phyloP scores from a whole-genome alignment of 2,113 vertebrate species.

The Rhegmatorhina hoffmannsi region DNA sequence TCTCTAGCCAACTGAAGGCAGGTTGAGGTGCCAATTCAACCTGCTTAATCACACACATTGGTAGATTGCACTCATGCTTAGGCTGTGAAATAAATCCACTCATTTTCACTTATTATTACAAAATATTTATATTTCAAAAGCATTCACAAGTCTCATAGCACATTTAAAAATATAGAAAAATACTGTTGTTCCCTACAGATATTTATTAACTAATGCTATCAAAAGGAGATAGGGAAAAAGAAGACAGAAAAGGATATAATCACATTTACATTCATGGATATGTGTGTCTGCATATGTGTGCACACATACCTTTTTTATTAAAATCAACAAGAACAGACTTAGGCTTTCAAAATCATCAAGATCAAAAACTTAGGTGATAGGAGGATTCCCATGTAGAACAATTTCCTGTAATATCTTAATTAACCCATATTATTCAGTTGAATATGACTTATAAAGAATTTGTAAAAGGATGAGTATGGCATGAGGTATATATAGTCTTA shows the following conservation, averaged over 20 bases:
- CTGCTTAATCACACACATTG: not conserved
- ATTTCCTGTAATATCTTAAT: not conserved
- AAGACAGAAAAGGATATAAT: not conserved
- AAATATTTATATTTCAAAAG: not conserved
- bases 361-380: not conserved
- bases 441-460: not conserved
- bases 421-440: not conserved
- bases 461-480: not conserved
- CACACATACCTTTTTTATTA: not conserved
- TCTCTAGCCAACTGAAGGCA: not conserved
- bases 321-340: not conserved
- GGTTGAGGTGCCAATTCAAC: not conserved
- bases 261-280: not conserved
- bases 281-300: not conserved
- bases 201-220: not conserved
- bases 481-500: not conserved
- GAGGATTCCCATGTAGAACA: not conserved
- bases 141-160: not conserved
- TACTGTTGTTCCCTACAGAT: not conserved
- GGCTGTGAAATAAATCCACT: not conserved
- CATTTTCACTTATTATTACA: not conserved
- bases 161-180: not conserved
- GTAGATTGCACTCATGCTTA: not conserved
- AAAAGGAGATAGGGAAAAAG: not conserved
- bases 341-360: not conserved